Percentiles rank a stretch among this genome's conserved stretches.
Conservation (phyloP, 2,797 vertebrate genomes). For the Acrocephalus scirpaceus region DNA sequence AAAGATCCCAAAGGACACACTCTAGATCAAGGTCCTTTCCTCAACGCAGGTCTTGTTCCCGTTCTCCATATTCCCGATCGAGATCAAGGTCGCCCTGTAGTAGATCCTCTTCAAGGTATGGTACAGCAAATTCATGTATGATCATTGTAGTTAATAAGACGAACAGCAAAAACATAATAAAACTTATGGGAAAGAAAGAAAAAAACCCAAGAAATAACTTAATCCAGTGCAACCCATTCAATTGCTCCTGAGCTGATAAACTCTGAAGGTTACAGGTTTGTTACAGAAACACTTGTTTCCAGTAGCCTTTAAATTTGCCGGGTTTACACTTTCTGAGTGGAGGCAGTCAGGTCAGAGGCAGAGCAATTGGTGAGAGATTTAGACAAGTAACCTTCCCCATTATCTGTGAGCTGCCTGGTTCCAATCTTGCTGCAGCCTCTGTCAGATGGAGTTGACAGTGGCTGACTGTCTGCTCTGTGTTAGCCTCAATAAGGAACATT, state of each 20-base stretch:
- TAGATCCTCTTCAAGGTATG: slow-evolving; percentile 89
- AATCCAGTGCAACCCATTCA: not conserved
- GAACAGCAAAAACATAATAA: not conserved
- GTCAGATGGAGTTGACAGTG: slow-evolving; percentile 53
- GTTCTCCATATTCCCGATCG: slow-evolving; percentile 89
- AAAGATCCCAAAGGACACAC: slow-evolving; percentile 82
- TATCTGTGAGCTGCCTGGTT: slow-evolving; percentile 39
- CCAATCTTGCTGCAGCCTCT: slow-evolving; percentile 25
- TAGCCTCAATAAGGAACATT: slow-evolving; percentile 47
- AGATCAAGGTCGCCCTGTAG: slow-evolving; percentile 94
- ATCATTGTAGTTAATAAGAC: not conserved
- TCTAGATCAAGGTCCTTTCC: slow-evolving; percentile 86
- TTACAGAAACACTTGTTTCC: not conserved
- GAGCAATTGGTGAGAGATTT: slow-evolving; percentile 56
- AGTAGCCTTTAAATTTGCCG: slow-evolving; percentile 29
- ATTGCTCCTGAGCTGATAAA: not conserved
- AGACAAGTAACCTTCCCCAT: slow-evolving; percentile 57
- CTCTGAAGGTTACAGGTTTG: not conserved
- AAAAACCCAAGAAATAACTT: not conserved
- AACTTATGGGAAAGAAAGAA: not conserved
- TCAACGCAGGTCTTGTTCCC: slow-evolving; percentile 85
- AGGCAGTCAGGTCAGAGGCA: slow-evolving; percentile 36
- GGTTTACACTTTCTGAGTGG: not conserved
- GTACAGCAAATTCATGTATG: not conserved
- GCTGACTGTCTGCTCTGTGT: not conserved